These are phyloP conservation scores for Tanypteryx hageni DNA, from an alignment of 2,888 invertebrate species.

Conservation along the genomic window DNA sequence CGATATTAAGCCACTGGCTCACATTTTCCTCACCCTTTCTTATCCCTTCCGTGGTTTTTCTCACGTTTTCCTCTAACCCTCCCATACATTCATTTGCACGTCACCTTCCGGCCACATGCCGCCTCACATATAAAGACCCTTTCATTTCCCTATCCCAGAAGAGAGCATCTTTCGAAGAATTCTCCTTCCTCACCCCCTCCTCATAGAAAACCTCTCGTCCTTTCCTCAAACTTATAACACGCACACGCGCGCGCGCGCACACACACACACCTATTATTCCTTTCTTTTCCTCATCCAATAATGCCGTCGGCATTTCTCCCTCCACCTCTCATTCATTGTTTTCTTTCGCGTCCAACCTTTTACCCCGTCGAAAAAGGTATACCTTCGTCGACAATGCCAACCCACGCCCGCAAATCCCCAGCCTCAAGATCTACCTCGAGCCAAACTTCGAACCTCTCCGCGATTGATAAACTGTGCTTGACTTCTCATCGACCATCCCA, in stretches of 20 bases:
- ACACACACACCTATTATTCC: neutral
- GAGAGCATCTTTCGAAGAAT: too few species aligned
- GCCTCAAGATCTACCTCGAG: neutral
- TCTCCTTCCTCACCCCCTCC: neutral
- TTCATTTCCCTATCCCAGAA: too few species aligned
- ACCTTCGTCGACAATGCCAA: neutral
- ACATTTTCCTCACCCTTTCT: neutral
- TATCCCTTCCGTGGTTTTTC: neutral
- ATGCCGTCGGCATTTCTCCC: neutral
- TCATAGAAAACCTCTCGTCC: neutral
- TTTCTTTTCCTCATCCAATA: neutral
- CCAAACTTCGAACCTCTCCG: neutral
- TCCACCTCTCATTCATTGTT: neutral
- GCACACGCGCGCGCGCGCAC: too few species aligned
- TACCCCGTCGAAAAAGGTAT: neutral
- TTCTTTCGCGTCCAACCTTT: neutral
- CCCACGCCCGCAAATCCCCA: neutral
- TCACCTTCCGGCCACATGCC: neutral
- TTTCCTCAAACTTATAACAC: neutral
- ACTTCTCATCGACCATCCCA: neutral
- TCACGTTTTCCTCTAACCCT: neutral
- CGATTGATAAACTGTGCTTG: neutral
- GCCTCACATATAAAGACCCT: too few species aligned
- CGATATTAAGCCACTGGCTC: slow-evolving; percentile 40
- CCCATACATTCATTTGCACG: neutral